Percentiles rank a stretch among this genome's conserved stretches.
phyloP scores from a whole-genome alignment of 2,113 vertebrate genomes.

The Larimichthys polyactis region DNA sequence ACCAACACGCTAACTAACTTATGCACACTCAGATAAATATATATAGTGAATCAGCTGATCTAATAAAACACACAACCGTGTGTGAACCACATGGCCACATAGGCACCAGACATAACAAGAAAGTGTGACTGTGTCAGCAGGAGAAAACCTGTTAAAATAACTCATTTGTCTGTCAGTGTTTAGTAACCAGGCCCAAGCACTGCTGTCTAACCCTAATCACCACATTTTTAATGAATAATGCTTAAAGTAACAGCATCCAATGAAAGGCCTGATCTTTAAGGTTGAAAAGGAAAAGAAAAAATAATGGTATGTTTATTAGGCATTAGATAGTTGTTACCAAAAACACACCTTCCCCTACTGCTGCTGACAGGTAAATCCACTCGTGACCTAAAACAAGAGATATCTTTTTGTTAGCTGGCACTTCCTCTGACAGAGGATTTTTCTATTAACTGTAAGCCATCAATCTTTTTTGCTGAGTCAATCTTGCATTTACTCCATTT shows the following conservation, averaged over 20 bases:
- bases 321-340: neutral
- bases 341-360: neutral
- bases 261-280: neutral
- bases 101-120: constrained; percentile 1
- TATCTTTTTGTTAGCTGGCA: neutral
- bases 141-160: neutral
- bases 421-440: neutral
- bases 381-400: neutral
- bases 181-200: neutral
- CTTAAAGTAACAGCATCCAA: neutral
- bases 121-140: constrained; percentile 32
- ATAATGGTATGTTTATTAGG: neutral
- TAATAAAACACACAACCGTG: constrained; percentile 9
- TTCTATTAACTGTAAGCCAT: neutral
- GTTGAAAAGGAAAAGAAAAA: neutral
- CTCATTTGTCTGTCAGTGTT: neutral
- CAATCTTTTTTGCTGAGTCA: neutral
- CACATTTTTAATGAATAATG: neutral
- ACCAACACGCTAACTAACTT: neutral
- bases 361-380: neutral
- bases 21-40: neutral
- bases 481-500: neutral
- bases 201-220: no score
- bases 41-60: constrained; percentile 31
- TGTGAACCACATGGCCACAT: constrained; percentile 9